Evolutionary conservation across 1,140 invertebrate genomes (phyloP), one percentile per base, ranked within the genome.

Genomic region (Hesperophylax magnus): DNA sequence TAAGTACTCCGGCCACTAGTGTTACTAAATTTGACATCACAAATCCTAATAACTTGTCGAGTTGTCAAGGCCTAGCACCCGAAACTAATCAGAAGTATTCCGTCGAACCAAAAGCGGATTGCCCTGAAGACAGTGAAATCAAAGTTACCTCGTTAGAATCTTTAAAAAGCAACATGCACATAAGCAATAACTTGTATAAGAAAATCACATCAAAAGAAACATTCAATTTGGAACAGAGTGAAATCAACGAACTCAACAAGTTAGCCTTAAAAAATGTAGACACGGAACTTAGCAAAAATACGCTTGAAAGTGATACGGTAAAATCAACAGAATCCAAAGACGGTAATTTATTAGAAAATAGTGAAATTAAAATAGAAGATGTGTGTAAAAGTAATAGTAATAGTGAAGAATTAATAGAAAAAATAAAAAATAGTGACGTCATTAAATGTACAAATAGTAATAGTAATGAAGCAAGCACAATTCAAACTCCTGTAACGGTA

Each of bases 211-310:
- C 89, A 0, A 87, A 88, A 79, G 85, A 88, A 71, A 89, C 86
- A 77, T 90, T 90, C 67, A 86, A 88, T 78, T 80, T 91, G 76
- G 85, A 87, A 18, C 85, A 86, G 2, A 78, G 85, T 52, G 90
- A 91, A 83, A 89, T 90, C 63, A 86, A 87, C 9, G 86, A 89
- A 81, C 86, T 91, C 72, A 90, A 91, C 81, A 87, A 87, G 81
- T 82, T 90, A 74, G 88, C 85, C 34, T 79, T 81, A 72, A 9
- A 71, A 54, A 60, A 75, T 22, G 47, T 80, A 17, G 60, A 82
- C 27, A 78, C 47, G 0, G n/a, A 20, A 56, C 18, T 47, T 58
- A 14, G 18, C 61, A 31, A 14, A 77, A 52, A 63, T n/a, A 17
- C 71, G 1, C 17, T 8, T 34, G 31, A 58, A n/a, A n/a, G 34